phyloP scores from a whole-genome alignment of 2,797 vertebrate genomes.

The Parambassis ranga region DNA sequence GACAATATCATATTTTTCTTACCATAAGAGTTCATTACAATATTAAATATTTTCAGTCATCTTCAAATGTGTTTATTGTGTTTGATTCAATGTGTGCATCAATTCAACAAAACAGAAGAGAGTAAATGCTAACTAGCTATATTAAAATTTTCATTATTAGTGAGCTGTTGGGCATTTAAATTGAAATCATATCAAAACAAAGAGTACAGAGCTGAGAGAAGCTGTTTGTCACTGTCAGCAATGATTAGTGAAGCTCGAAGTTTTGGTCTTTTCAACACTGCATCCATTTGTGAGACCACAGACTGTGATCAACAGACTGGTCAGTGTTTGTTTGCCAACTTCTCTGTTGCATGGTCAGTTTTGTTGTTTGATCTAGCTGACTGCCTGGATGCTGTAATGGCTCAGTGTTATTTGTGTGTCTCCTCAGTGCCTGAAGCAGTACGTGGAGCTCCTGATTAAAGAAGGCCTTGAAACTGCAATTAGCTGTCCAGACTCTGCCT shows the following conservation, averaged over 20 bases:
- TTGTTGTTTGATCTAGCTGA: not conserved
- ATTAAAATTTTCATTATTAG: too few relatives aligned
- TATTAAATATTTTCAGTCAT: too few relatives aligned
- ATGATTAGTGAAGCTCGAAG: not conserved
- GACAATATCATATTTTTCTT: too few relatives aligned
- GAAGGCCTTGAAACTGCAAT: slow-evolving; percentile 97
- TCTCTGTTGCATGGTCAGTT: not conserved
- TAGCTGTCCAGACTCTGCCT: slow-evolving; percentile 96
- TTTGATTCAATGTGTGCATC: too few relatives aligned
- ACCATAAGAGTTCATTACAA: too few relatives aligned
- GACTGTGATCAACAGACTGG: not conserved
- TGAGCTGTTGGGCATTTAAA: too few relatives aligned
- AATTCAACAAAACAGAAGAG: too few relatives aligned
- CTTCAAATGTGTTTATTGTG: too few relatives aligned
- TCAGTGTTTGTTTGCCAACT: slow-evolving; percentile 5
- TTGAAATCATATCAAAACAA: too few relatives aligned
- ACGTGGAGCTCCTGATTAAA: slow-evolving; percentile 97
- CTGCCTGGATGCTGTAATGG: slow-evolving; percentile 6
- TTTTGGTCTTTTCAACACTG: not conserved
- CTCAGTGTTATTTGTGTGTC: slow-evolving; percentile 19
- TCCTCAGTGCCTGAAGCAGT: slow-evolving; percentile 97
- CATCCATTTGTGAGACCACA: not conserved
- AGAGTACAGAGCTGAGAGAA: not conserved
- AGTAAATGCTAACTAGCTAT: too few relatives aligned
- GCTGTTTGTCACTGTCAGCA: not conserved